These are phyloP conservation scores for Nysson spinosus DNA, from an alignment of 2,888 invertebrate species.

Conservation along the genomic window DNA sequence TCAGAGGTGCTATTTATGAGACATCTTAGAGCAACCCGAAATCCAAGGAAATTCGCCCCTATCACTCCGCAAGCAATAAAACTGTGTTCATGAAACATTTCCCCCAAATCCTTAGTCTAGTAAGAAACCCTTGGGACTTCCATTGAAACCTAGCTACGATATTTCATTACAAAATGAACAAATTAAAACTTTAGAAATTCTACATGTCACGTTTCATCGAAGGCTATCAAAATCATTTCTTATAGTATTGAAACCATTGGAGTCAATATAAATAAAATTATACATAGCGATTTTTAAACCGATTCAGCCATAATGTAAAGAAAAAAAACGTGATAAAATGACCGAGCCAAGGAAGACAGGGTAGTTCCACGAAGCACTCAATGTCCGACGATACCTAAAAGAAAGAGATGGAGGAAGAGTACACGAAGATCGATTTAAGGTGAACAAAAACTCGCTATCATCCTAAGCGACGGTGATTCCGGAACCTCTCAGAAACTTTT, in stretches of 20 bases:
- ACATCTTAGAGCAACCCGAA: slow-evolving; percentile 42
- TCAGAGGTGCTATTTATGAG: slow-evolving; percentile 42
- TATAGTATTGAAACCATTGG: too few relatives aligned
- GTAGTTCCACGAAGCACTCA: too few relatives aligned
- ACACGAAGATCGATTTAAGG: slow-evolving; percentile 8
- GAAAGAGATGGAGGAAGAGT: not conserved
- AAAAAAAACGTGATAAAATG: too few relatives aligned
- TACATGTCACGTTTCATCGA: not conserved
- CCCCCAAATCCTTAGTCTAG: slow-evolving; percentile 16
- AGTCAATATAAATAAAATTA: too few relatives aligned
- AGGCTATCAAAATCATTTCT: too few relatives aligned
- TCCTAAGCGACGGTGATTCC: not conserved
- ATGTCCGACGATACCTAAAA: not conserved
- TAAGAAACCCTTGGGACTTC: slow-evolving; percentile 7
- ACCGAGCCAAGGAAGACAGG: too few relatives aligned
- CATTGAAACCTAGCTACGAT: slow-evolving; percentile 10
- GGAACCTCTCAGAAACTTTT: slow-evolving; percentile 8
- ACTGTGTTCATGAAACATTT: slow-evolving; percentile 31
- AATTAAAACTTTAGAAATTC: not conserved
- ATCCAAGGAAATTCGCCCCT: slow-evolving; percentile 46
- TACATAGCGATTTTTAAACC: too few relatives aligned
- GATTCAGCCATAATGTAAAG: too few relatives aligned
- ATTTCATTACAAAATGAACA: slow-evolving; percentile 8
- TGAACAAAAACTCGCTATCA: slow-evolving; percentile 6
- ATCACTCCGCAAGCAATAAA: slow-evolving; percentile 42